Evolutionary conservation across 2,113 vertebrate genomes (phyloP).

Genomic region (Crotalus viridis): DNA sequence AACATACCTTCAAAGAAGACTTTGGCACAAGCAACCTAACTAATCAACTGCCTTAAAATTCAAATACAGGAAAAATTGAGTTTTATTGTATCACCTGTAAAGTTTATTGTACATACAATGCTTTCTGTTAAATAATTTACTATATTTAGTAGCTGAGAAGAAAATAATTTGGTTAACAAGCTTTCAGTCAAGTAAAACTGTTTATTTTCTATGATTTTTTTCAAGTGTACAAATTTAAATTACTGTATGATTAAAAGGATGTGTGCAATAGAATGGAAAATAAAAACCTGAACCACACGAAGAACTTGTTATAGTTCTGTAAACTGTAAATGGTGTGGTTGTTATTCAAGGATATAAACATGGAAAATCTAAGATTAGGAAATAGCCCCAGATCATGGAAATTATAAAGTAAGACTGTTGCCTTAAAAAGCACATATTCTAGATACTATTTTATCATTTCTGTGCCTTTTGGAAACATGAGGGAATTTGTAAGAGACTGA

Average conservation of each 20-base stretch:
- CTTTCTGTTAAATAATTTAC: background rate
- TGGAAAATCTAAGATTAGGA: background rate
- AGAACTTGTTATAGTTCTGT: background rate
- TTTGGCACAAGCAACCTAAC: background rate
- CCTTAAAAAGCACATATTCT: background rate
- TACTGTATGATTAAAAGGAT: background rate
- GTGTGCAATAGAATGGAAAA: background rate
- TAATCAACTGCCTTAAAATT: background rate
- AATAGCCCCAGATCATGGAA: background rate
- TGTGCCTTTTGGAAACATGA: background rate
- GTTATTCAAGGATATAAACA: background rate
- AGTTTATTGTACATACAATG: background rate
- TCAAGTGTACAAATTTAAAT: background rate
- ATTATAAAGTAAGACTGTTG: background rate
- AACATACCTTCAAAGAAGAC: background rate
- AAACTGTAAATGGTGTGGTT: background rate
- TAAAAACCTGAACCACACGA: background rate
- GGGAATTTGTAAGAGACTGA: background rate
- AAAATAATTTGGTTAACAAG: background rate
- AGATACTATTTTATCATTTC: background rate
- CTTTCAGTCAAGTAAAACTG: background rate
- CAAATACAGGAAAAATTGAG: background rate
- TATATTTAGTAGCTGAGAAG: background rate
- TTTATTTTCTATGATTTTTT: background rate
- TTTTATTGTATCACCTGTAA: background rate